These are phyloP conservation scores for Poeciliopsis prolifica DNA, from an alignment of 2,113 vertebrate species.

Conservation along the genomic window DNA sequence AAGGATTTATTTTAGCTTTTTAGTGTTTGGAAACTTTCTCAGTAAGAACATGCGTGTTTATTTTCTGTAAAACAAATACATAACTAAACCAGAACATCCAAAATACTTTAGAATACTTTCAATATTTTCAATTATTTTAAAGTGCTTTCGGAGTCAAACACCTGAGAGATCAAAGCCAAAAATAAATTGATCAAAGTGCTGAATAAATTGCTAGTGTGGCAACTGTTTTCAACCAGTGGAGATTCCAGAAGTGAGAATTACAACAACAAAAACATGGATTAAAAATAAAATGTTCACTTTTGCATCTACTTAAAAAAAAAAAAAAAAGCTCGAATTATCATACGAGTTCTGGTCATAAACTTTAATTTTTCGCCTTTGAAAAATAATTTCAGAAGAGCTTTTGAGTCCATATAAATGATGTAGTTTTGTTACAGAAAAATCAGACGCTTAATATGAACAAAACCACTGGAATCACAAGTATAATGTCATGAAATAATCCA, in stretches of 20 bases:
- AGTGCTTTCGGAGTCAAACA: too few relatives aligned
- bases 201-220: too few relatives aligned
- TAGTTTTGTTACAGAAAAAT: too few relatives aligned
- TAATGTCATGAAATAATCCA: constrained; percentile 63
- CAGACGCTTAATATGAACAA: too few relatives aligned
- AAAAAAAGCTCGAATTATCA: not conserved
- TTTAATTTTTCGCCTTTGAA: not conserved
- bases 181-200: not conserved
- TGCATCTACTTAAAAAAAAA: not conserved
- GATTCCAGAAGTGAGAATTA: not conserved
- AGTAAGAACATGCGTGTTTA: not conserved
- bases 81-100: too few relatives aligned
- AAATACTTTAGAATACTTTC: too few relatives aligned
- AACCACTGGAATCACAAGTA: not conserved
- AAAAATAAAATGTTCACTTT: not conserved
- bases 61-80: not conserved
- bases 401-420: not conserved
- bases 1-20: not conserved
- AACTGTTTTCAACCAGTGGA: too few relatives aligned
- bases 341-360: not conserved
- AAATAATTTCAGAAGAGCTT: not conserved
- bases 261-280: not conserved
- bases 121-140: too few relatives aligned
- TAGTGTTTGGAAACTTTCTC: not conserved
- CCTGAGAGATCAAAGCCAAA: not conserved